Percentiles rank a stretch among this genome's conserved stretches.
These are phyloP conservation scores for Dioctria linearis DNA, from an alignment of 2,888 invertebrate genomes.

Conservation along the genomic window DNA sequence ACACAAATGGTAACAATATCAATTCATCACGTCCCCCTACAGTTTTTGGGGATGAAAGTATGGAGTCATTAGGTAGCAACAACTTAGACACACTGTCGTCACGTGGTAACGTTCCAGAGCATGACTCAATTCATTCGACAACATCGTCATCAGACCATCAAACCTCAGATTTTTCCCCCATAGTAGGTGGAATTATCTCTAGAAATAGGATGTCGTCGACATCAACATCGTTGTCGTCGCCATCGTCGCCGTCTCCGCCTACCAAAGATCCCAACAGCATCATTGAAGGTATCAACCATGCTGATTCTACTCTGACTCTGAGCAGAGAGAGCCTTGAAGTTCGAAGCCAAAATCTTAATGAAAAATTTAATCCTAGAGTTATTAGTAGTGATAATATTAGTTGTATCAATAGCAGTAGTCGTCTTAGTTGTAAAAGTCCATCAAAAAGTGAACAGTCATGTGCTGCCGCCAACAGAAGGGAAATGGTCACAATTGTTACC, in stretches of 20 bases:
- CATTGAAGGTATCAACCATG: conserved; percentile 13
- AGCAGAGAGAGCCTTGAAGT: conserved; percentile 49
- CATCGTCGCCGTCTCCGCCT: neutral
- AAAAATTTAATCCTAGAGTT: conserved; percentile 60
- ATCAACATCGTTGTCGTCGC: too few species aligned
- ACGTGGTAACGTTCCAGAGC: conserved; percentile 49
- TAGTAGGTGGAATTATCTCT: neutral
- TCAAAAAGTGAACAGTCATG: conserved; percentile 28
- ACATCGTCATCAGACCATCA: conserved; percentile 28
- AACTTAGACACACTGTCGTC: conserved; percentile 45
- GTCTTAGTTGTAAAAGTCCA: conserved; percentile 45
- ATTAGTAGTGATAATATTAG: conserved; percentile 54
- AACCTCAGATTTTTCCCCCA: neutral
- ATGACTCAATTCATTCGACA: conserved; percentile 27
- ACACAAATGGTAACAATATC: conserved; percentile 67
- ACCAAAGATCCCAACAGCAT: conserved; percentile 45
- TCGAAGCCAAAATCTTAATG: conserved; percentile 57
- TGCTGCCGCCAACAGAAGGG: conserved; percentile 64
- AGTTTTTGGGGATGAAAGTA: conserved; percentile 49
- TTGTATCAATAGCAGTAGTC: conserved; percentile 54
- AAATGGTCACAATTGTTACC: conserved; percentile 70
- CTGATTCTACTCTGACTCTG: neutral
- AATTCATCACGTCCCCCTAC: conserved; percentile 54
- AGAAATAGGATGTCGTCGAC: neutral
- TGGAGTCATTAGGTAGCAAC: conserved; percentile 55